Conservation (phyloP, 2,797 vertebrate species). For the Hippopotamyrus pictus region DNA sequence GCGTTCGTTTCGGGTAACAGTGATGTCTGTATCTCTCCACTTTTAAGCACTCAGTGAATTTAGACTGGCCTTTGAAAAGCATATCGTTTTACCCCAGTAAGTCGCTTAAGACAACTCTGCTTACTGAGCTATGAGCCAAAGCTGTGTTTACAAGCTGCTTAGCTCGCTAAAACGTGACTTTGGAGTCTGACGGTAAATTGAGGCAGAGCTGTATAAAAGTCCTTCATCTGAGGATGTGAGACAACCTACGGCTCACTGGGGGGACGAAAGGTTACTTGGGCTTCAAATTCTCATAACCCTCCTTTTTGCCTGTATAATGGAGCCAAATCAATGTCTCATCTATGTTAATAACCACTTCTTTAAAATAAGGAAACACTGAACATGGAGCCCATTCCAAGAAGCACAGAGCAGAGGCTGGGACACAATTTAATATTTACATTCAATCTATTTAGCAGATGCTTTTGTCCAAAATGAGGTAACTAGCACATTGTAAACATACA, state of each 20-base stretch:
- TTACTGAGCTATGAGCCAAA: not conserved
- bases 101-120: not conserved
- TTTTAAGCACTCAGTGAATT: not conserved
- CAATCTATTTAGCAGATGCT: not conserved
- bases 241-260: not conserved
- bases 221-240: not conserved
- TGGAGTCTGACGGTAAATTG: not conserved
- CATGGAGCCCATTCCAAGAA: not conserved
- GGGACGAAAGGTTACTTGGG: not conserved
- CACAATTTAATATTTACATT: not conserved
- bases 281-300: not conserved
- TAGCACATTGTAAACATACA: not conserved
- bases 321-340: not conserved
- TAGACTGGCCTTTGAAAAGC: not conserved
- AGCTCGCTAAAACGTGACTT: not conserved
- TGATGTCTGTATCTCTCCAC: not conserved
- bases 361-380: not conserved
- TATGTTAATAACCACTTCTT: not conserved
- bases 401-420: not conserved
- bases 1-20: not conserved
- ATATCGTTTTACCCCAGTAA: not conserved
- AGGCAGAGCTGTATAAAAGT: not conserved
- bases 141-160: not conserved
- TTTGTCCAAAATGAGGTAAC: not conserved
- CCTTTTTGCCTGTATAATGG: not conserved